These are phyloP conservation scores for Carcina quercana DNA, from an alignment of 2,888 invertebrate genomes.

Conservation along the genomic window DNA sequence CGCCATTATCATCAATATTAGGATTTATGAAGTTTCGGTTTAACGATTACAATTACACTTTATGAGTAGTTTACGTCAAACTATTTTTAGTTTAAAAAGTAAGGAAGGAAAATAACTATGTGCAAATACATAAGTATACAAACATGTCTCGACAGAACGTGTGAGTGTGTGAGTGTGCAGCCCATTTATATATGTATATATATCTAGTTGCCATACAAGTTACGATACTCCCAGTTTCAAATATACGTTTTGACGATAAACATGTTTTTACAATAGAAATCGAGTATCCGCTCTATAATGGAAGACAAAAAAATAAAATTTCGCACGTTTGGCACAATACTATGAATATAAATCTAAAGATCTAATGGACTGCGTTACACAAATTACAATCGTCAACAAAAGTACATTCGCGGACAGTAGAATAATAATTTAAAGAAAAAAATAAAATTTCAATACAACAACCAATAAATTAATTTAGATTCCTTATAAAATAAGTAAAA, in stretches of 20 bases:
- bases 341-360: slow-evolving; percentile 23
- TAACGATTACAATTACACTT: slow-evolving; percentile 71
- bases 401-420: slow-evolving; percentile 45
- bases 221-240: neutral
- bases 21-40: slow-evolving; percentile 74
- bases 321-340: slow-evolving; percentile 50
- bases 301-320: slow-evolving; percentile 45
- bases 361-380: slow-evolving; percentile 62
- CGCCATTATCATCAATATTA: slow-evolving; percentile 75
- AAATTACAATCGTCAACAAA: slow-evolving; percentile 54
- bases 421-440: slow-evolving; percentile 65
- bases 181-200: too few species aligned
- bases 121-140: slow-evolving; percentile 30
- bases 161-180: slow-evolving; percentile 24
- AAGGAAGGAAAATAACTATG: slow-evolving; percentile 61
- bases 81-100: slow-evolving; percentile 60
- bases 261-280: slow-evolving; percentile 4
- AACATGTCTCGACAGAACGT: slow-evolving; percentile 24
- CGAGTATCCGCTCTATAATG: slow-evolving; percentile 22
- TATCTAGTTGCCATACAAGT: too few species aligned
- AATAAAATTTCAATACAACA: slow-evolving; percentile 65
- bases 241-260: slow-evolving; percentile 1
- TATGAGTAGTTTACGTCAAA: slow-evolving; percentile 70
- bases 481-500: slow-evolving; percentile 74
- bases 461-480: slow-evolving; percentile 75